Conservation (phyloP, 2,113 vertebrate species). For the Corythornis cristatus region DNA sequence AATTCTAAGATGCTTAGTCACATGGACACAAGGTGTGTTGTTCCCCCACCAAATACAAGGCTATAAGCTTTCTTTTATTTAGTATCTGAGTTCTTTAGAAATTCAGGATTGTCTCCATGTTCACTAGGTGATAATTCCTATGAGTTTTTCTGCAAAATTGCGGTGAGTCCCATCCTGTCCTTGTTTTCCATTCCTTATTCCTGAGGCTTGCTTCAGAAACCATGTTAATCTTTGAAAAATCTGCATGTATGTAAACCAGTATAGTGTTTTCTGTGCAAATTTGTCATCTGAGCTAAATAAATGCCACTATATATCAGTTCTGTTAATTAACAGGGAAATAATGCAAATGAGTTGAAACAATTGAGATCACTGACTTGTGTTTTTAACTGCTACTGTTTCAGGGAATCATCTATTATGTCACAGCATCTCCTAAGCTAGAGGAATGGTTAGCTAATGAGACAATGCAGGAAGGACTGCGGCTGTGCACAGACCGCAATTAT, state of each 20-base stretch:
- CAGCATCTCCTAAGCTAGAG: constrained; percentile 90
- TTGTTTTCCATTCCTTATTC: background rate
- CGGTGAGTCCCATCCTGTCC: background rate
- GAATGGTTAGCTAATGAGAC: constrained; percentile 97
- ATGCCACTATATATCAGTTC: background rate
- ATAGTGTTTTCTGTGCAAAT: background rate
- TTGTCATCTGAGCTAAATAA: background rate
- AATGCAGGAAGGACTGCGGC: constrained; percentile 91
- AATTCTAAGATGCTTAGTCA: background rate
- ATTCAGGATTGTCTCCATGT: background rate
- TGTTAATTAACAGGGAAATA: background rate
- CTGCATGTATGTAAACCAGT: background rate
- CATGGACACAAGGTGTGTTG: background rate
- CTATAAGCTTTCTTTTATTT: background rate
- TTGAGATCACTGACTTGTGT: background rate
- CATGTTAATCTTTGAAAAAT: background rate
- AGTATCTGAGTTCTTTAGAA: background rate
- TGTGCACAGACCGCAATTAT: constrained; percentile 91
- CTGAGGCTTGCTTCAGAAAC: background rate
- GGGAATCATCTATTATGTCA: constrained; percentile 98
- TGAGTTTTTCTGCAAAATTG: background rate
- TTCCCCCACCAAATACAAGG: background rate
- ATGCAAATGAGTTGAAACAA: background rate
- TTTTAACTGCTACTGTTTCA: constrained; percentile 43
- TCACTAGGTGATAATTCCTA: background rate